These are phyloP conservation scores for Ceratina calcarata DNA, from an alignment of 1,140 invertebrate species.

Conservation along the genomic window DNA sequence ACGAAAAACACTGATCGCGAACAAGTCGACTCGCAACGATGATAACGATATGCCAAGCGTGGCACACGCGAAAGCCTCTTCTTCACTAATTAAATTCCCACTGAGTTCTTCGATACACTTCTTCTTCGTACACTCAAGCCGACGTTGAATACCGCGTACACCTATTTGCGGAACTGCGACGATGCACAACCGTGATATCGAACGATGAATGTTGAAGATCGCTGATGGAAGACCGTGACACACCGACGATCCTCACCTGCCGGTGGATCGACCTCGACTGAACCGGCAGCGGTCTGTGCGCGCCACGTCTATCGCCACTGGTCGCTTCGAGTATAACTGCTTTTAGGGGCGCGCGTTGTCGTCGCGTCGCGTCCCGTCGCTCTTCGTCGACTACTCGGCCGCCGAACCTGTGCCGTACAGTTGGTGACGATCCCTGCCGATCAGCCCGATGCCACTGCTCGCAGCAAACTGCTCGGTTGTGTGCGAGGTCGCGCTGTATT, in stretches of 20 bases:
- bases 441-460: slow-evolving; percentile 7
- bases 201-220: too few species aligned
- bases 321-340: slow-evolving; percentile 22
- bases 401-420: background rate
- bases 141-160: too few species aligned
- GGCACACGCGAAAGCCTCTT: too few species aligned
- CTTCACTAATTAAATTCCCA: too few species aligned
- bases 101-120: too few species aligned
- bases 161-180: background rate
- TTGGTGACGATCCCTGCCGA: background rate
- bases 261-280: slow-evolving; percentile 57
- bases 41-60: too few species aligned
- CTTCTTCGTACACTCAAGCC: too few species aligned
- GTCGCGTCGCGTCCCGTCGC: too few species aligned
- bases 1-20: background rate
- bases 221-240: background rate
- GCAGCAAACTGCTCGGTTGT: slow-evolving; percentile 31
- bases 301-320: background rate
- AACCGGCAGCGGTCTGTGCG: slow-evolving; percentile 8
- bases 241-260: slow-evolving; percentile 34
- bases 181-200: too few species aligned
- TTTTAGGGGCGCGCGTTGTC: slow-evolving; percentile 24
- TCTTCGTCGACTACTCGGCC: slow-evolving; percentile 13
- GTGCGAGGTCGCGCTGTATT: slow-evolving; percentile 12
- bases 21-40: too few species aligned